Percentiles rank a stretch among this genome's conserved stretches.
These are phyloP conservation scores for Cyclophora punctaria DNA, from an alignment of 2,888 invertebrate species.

Conservation along the genomic window DNA sequence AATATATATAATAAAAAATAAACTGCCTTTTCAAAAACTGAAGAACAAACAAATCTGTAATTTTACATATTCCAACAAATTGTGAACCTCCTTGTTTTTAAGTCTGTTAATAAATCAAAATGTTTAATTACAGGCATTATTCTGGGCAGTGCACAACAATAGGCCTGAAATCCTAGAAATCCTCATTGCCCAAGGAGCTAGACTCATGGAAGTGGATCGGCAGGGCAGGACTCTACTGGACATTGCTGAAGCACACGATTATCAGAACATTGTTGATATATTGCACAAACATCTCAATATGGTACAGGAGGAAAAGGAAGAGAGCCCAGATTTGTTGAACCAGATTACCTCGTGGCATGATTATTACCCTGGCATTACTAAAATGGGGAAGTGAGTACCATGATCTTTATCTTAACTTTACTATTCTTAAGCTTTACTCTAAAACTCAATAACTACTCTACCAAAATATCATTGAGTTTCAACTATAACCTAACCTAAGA, in stretches of 20 bases:
- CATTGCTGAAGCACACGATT: conserved; percentile 71
- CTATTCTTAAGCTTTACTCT: too few relatives aligned
- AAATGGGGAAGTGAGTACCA: conserved; percentile 39
- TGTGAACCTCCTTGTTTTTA: too few relatives aligned
- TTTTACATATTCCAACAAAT: too few relatives aligned
- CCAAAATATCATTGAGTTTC: too few relatives aligned
- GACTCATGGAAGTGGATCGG: conserved; percentile 65
- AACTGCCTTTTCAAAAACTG: too few relatives aligned
- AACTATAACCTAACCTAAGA: too few relatives aligned
- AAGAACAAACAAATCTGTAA: too few relatives aligned
- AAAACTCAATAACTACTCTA: too few relatives aligned
- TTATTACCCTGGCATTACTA: conserved; percentile 63
- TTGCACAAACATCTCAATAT: conserved; percentile 48
- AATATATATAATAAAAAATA: too few relatives aligned
- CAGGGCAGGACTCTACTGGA: conserved; percentile 64
- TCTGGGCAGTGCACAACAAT: conserved; percentile 77
- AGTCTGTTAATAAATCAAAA: not conserved
- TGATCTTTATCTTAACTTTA: too few relatives aligned
- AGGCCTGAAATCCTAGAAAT: conserved; percentile 68
- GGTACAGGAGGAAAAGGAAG: conserved; percentile 25
- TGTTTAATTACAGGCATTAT: conserved; percentile 70
- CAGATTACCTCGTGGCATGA: conserved; percentile 57
- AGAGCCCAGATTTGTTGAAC: conserved; percentile 7
- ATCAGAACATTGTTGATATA: conserved; percentile 57
- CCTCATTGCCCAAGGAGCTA: conserved; percentile 70